Conservation (phyloP, 2,113 vertebrate species). For the Melospiza melodia region DNA sequence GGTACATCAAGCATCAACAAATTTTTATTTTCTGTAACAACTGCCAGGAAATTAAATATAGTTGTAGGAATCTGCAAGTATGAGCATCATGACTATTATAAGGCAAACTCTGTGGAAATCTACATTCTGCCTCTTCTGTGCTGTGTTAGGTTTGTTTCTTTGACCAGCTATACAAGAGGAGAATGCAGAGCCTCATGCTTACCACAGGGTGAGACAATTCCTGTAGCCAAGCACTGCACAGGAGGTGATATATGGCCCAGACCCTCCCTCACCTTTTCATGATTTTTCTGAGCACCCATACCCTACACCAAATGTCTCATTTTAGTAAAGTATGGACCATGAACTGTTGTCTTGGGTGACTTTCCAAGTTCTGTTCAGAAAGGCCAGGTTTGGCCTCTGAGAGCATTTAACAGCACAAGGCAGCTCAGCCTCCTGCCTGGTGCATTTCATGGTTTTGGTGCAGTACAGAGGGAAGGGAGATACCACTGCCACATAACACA, state of each 20-base stretch:
- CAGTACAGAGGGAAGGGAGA: not conserved
- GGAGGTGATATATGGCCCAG: accelerated
- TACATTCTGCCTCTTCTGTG: not conserved
- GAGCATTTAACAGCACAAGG: not conserved
- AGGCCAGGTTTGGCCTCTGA: not conserved
- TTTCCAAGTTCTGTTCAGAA: not conserved
- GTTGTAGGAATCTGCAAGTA: not conserved
- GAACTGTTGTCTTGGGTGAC: not conserved
- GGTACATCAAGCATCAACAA: not conserved
- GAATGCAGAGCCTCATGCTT: not conserved
- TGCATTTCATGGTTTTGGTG: not conserved
- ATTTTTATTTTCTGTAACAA: not conserved
- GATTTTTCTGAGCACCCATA: not conserved
- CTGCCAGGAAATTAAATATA: not conserved
- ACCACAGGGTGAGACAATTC: not conserved
- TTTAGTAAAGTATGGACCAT: not conserved
- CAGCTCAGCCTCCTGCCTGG: not conserved
- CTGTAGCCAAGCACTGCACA: too few relatives aligned
- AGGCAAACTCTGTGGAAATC: not conserved
- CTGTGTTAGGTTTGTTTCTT: not conserved
- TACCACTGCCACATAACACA: not conserved
- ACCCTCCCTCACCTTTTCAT: not conserved
- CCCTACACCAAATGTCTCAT: not conserved
- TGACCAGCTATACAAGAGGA: not conserved
- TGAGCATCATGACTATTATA: not conserved